Base-by-base conservation (phyloP, 2,888 invertebrate species). In the Limnephilus auricula region DNA sequence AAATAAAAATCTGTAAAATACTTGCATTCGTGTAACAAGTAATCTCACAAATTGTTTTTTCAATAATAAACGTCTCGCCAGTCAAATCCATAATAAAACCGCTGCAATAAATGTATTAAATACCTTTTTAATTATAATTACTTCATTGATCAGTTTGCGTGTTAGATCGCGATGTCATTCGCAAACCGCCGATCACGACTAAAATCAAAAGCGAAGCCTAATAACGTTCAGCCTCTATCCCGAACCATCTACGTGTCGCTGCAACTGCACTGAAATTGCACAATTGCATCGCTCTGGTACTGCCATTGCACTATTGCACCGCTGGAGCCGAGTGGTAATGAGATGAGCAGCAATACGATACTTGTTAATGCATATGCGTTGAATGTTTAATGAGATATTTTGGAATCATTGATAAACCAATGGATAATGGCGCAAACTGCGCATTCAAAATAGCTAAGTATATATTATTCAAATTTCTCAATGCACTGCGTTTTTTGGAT, bases 161-260 rank as follows among this genome's bases (percentile, higher is more conserved):
- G 82, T 82, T 34, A 37, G 25, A 32, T 34, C 82, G 82, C 82
- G 82, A 37, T 32, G 31, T 18, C 82, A 32, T 82, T 82, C 25
- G 82, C 18, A 32, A 25, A 34, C 34, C 82, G 18, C 34, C 82
- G 82, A 82, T 82, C 34, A 37, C 9, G 50, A 82, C 89, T 80
- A 32, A 89, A 89, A 89, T 89, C 89, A 89, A 89, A 89, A 89
- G 89, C 82, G 80, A 45, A 50, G 80, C 65, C 9, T 65, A 65
- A 65, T 65, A 65, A 65, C 25, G 65, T 80, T 45, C 34, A 25
- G 82, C 9, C 5, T 2, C 4, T 6, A 1, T n/a, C 9, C 6
- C 82, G 25, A 4, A 82, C 25, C 82, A 25, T 5, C 65, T 65
- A 65, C 25, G n/a, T 65, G 65, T 65, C 65, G 65, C 65, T n/a